phyloP scores from a whole-genome alignment of 2,113 vertebrate species.

The Stegastes partitus region DNA sequence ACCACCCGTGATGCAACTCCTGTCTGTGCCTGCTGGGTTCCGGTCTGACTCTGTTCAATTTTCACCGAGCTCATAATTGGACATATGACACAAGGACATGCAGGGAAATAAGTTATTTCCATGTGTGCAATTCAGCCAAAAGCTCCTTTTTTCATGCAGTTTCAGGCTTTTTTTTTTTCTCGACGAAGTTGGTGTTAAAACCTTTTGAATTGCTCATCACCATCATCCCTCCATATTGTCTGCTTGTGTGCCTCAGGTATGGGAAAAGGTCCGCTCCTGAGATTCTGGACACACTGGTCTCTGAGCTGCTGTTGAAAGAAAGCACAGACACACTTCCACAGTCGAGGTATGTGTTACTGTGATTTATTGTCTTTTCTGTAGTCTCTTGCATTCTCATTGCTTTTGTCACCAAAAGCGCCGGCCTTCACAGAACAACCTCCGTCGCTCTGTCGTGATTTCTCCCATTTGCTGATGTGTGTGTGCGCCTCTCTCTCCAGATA shows the following conservation, averaged over 20 bases:
- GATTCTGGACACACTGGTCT: constrained; percentile 92
- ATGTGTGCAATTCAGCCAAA: background rate
- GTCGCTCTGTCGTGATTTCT: constrained; percentile 80
- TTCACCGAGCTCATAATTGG: constrained; percentile 26
- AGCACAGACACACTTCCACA: constrained; percentile 92
- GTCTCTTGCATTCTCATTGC: constrained; percentile 90
- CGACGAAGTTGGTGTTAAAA: background rate
- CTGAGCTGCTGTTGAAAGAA: constrained; percentile 94
- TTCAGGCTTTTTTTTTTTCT: background rate
- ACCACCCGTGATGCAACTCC: constrained; percentile 44
- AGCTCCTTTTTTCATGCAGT: background rate
- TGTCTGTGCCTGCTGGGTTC: constrained; percentile 32
- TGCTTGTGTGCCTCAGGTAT: constrained; percentile 84
- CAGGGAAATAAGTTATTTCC: background rate
- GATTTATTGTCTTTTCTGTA: constrained; percentile 14
- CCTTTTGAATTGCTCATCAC: background rate
- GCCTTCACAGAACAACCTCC: constrained; percentile 96
- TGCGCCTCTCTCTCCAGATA: constrained; percentile 80
- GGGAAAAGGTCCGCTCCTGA: constrained; percentile 96
- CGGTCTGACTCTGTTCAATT: background rate
- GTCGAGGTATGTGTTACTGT: constrained; percentile 81
- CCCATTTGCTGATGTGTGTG: too few relatives aligned
- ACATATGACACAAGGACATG: constrained; percentile 17
- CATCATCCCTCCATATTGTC: background rate
- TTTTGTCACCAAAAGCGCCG: constrained; percentile 98